Evolutionary conservation across 2,888 invertebrate genomes (phyloP), one percentile per base, ranked within the genome.

Genomic region (Tenodera sinensis): DNA sequence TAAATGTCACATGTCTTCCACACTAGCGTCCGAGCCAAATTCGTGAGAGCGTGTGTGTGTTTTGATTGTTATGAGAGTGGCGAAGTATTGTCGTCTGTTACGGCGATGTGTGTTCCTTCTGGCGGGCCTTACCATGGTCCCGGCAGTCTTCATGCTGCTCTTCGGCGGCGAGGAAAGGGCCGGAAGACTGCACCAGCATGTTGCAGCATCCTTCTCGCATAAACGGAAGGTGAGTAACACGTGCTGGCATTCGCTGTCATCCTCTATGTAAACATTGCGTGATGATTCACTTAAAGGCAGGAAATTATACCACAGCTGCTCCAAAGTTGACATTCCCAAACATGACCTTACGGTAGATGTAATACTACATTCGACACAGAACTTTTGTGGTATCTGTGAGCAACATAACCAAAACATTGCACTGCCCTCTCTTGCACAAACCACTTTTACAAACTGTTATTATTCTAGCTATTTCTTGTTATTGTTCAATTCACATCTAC

Each of bases 101-200:
- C 54, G 88, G 85, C 85, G 88, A 34, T 88, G 88, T 42, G 85
- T 84, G 54, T 85, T 88, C 84, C 84, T 88, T n/a, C 34, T 85
- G 71, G 88, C 71, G 30, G 88, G 88, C 30, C 25, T 88, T n/a
- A 71, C 30, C 14, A 88, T 81, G 20, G 88, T 88, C 12, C 88
- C 88, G 30, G 84, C 71, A 12, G 84, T 84, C 14, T 88, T 88
- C 81, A 15, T 88, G 88, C 30, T 88, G 28, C 34, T 88, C 27
- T 54, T 71, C 25, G 88, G 88, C 34, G 83, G 85, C 27, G 88
- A 84, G 28, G 34, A 20, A 9, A 28, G 34, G 15, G 34, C 42
- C 34, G 84, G 81, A 47, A 47, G 88, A 25, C 84, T 82, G 84
- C 84, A 88, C 71, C 88, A 88, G 28, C 88, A 84, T 9, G 34